Conservation (phyloP, 2,113 vertebrate genomes). For the Clarias magur region DNA sequence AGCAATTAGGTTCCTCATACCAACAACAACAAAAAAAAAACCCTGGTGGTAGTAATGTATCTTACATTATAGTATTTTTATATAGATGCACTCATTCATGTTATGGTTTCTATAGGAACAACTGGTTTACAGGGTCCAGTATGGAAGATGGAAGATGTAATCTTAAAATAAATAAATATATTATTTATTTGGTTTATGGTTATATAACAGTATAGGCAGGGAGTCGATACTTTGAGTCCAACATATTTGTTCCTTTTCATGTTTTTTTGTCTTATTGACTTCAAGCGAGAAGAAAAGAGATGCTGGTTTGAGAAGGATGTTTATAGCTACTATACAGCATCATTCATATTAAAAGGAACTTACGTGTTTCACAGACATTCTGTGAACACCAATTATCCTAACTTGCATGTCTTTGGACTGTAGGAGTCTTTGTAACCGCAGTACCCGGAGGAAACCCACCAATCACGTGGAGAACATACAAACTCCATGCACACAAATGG, state of each 20-base stretch:
- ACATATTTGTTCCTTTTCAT: not conserved
- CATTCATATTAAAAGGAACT: not conserved
- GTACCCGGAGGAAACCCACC: too few relatives aligned
- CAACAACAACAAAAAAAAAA: not conserved
- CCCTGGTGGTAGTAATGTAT: not conserved
- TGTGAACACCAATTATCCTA: too few relatives aligned
- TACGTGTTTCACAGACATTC: not conserved
- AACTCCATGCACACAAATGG: too few relatives aligned
- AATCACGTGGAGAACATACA: too few relatives aligned
- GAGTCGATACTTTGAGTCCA: not conserved
- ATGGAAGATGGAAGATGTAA: not conserved
- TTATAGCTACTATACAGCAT: not conserved
- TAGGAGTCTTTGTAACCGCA: too few relatives aligned
- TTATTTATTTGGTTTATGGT: not conserved
- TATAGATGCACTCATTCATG: not conserved
- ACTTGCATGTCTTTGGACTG: too few relatives aligned
- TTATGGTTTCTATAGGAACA: not conserved
- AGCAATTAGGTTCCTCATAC: not conserved
- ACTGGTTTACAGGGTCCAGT: not conserved
- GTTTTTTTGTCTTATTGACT: conserved; percentile 1
- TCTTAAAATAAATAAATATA: too few relatives aligned
- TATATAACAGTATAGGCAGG: not conserved
- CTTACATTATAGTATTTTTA: not conserved
- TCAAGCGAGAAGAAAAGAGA: not conserved
- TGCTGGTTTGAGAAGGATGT: not conserved